phyloP scores from a whole-genome alignment of 2,113 vertebrate species.

The Antechinus stuartii region DNA sequence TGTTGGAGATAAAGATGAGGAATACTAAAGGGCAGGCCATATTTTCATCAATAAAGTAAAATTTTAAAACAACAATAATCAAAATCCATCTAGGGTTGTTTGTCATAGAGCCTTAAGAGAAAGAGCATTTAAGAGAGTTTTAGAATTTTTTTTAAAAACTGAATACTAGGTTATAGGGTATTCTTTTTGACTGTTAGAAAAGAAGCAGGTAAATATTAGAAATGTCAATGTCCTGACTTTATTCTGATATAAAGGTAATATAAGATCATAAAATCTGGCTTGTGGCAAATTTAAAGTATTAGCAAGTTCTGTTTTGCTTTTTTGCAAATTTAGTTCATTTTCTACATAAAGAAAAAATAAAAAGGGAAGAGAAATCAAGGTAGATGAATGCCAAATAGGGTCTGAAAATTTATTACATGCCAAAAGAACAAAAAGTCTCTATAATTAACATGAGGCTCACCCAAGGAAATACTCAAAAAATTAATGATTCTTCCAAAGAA shows the following conservation, averaged over 20 bases:
- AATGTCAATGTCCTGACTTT: neutral
- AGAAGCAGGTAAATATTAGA: neutral
- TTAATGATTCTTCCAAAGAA: neutral
- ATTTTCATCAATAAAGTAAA: neutral
- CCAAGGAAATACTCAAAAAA: neutral
- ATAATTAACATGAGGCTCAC: neutral
- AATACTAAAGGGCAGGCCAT: neutral
- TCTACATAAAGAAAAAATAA: neutral
- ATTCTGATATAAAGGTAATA: neutral
- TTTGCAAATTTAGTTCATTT: neutral
- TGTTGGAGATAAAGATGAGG: neutral
- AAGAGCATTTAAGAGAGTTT: neutral
- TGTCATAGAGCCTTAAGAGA: neutral
- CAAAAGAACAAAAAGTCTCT: neutral
- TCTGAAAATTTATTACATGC: neutral
- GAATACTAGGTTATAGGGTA: neutral
- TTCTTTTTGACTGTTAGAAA: neutral
- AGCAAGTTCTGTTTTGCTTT: neutral
- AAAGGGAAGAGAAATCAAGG: neutral
- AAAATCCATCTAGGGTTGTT: neutral
- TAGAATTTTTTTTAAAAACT: neutral
- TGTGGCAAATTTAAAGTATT: neutral
- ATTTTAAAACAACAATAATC: neutral
- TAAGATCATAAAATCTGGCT: neutral
- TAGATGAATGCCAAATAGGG: neutral